Conservation (phyloP, 2,797 vertebrate species). For the Dicrostonyx torquatus region DNA sequence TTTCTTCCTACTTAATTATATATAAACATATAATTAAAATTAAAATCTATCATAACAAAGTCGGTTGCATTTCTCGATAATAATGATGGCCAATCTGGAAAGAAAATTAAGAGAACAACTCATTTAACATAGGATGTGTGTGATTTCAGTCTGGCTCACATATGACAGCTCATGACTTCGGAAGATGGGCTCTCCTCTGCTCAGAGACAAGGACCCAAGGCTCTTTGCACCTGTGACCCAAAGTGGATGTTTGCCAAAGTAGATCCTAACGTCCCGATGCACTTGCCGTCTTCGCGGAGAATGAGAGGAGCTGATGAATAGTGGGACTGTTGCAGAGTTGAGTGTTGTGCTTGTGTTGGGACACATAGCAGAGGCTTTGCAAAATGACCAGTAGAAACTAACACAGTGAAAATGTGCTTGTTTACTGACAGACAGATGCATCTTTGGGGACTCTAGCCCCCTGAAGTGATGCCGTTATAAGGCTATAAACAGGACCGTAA, state of each 20-base stretch:
- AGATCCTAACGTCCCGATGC: not conserved
- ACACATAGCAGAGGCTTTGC: not conserved
- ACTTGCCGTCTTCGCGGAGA: not conserved
- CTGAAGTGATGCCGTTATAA: not conserved
- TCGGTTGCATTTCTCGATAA: not conserved
- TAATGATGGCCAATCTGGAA: not conserved
- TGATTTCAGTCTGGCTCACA: accelerated
- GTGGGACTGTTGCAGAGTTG: not conserved
- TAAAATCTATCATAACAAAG: not conserved
- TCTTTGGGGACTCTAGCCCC: not conserved
- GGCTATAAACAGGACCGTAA: not conserved
- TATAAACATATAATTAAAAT: not conserved
- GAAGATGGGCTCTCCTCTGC: accelerated
- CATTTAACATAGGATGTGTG: not conserved
- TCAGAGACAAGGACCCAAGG: not conserved
- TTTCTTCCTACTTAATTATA: too few relatives aligned
- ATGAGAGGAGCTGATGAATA: not conserved
- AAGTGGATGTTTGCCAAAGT: not conserved
- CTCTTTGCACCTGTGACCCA: not conserved
- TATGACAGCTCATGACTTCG: accelerated
- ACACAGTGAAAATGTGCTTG: not conserved
- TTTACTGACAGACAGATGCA: not conserved
- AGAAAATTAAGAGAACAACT: not conserved
- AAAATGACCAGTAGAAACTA: not conserved
- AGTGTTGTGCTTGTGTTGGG: not conserved